Conservation (phyloP, 1,140 invertebrate genomes). For the Brachionus asplanchnoidis region DNA sequence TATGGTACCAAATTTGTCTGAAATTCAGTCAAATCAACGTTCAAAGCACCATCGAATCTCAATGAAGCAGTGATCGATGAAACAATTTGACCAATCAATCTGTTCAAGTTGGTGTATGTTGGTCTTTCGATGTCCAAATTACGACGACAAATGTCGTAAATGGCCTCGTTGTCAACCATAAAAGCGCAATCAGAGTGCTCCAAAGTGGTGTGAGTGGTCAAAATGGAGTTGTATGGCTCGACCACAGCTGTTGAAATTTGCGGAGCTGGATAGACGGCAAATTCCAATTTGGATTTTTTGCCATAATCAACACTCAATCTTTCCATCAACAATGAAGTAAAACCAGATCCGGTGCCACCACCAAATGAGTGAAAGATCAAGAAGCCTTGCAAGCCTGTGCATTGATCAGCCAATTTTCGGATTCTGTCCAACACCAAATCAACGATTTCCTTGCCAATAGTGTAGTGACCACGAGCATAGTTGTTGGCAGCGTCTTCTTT, state of each 20-base stretch:
- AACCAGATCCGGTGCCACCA: slow-evolving; percentile 78
- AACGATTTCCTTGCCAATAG: slow-evolving; percentile 62
- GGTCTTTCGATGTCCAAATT: slow-evolving; percentile 68
- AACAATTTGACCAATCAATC: slow-evolving; percentile 69
- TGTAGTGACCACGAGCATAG: slow-evolving; percentile 62
- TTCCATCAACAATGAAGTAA: slow-evolving; percentile 83
- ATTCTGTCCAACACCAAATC: slow-evolving; percentile 48
- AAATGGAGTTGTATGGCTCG: slow-evolving; percentile 59
- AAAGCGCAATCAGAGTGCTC: slow-evolving; percentile 59
- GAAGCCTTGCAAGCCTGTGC: slow-evolving; percentile 78
- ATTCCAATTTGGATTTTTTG: slow-evolving; percentile 48
- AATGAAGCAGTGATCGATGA: slow-evolving; percentile 63
- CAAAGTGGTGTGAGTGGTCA: slow-evolving; percentile 53
- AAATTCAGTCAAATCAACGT: slow-evolving; percentile 77
- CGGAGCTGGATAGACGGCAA: slow-evolving; percentile 53
- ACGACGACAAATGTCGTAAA: slow-evolving; percentile 73
- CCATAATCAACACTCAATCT: slow-evolving; percentile 71
- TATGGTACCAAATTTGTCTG: slow-evolving; percentile 60
- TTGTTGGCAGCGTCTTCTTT: slow-evolving; percentile 55
- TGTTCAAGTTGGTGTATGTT: slow-evolving; percentile 75
- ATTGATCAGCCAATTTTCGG: slow-evolving; percentile 64
- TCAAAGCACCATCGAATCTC: slow-evolving; percentile 79
- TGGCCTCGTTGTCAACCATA: slow-evolving; percentile 78
- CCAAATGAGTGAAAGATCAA: slow-evolving; percentile 60
- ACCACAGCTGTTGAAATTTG: slow-evolving; percentile 57